phyloP scores from a whole-genome alignment of 1,140 invertebrate species.

The Procambarus virginalis region DNA sequence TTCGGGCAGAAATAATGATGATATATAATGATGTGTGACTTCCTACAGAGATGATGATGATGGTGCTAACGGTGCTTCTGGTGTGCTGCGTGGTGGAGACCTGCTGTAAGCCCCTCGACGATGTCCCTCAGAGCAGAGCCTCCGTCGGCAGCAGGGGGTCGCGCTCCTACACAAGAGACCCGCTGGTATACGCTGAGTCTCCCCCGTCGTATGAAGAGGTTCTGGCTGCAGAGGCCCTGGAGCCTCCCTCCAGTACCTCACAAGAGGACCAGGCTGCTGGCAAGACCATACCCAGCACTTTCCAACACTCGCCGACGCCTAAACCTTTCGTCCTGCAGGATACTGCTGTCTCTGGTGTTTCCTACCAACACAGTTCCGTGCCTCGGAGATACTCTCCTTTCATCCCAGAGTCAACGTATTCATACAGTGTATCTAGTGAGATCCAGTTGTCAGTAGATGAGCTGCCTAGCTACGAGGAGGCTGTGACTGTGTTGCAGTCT shows the following conservation, averaged over 20 bases:
- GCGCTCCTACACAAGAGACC: not conserved
- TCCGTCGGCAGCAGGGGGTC: not conserved
- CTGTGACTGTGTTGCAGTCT: not conserved
- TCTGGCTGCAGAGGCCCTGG: not conserved
- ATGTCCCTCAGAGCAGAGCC: not conserved
- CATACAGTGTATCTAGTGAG: not conserved
- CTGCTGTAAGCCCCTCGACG: not conserved
- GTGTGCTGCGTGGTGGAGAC: not conserved
- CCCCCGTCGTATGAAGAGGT: not conserved
- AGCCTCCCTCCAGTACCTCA: not conserved
- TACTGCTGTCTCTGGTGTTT: not conserved
- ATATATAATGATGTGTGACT: not conserved
- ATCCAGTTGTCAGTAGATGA: not conserved
- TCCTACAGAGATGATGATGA: not conserved
- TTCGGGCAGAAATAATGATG: no score
- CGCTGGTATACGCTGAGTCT: not conserved
- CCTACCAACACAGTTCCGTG: not conserved
- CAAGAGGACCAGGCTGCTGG: not conserved
- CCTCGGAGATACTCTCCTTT: not conserved
- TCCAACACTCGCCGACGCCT: not conserved
- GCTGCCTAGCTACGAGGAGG: not conserved
- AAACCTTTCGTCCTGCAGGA: not conserved
- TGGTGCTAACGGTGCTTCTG: not conserved
- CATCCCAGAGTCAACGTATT: not conserved
- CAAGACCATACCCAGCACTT: not conserved